These are phyloP conservation scores for Gisinianus flammeolus DNA, from an alignment of 2,888 invertebrate genomes.

Conservation along the genomic window DNA sequence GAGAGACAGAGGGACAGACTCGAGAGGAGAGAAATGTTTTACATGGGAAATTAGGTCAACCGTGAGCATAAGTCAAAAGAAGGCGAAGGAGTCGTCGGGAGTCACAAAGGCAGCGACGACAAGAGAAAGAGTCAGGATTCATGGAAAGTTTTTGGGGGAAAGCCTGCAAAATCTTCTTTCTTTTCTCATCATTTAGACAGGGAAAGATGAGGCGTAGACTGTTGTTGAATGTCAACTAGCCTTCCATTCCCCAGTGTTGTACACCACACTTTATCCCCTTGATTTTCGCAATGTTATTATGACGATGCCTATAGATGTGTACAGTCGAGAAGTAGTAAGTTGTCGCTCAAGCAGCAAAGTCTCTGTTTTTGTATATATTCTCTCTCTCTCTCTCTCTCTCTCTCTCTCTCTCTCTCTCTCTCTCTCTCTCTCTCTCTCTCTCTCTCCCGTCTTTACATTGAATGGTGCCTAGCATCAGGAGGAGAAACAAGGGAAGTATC, in stretches of 20 bases:
- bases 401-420: background rate
- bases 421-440: background rate
- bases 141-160: background rate
- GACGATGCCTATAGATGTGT: background rate
- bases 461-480: constrained; percentile 5
- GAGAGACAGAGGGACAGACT: background rate
- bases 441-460: background rate
- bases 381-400: background rate
- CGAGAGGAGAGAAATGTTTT: background rate
- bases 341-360: constrained; percentile 9
- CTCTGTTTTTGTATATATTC: too few relatives aligned
- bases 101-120: background rate
- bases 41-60: background rate
- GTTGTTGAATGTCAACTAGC: constrained; percentile 18
- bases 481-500: constrained; percentile 7
- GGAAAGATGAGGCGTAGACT: constrained; percentile 15
- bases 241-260: background rate
- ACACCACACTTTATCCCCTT: constrained; percentile 1
- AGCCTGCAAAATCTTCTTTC: background rate
- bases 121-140: background rate
- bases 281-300: constrained; percentile 22
- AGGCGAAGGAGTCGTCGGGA: background rate
- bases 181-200: background rate
- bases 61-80: background rate
- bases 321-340: background rate